Evolutionary conservation across 2,797 vertebrate species (phyloP).

Genomic region (Cebuella pygmaea): DNA sequence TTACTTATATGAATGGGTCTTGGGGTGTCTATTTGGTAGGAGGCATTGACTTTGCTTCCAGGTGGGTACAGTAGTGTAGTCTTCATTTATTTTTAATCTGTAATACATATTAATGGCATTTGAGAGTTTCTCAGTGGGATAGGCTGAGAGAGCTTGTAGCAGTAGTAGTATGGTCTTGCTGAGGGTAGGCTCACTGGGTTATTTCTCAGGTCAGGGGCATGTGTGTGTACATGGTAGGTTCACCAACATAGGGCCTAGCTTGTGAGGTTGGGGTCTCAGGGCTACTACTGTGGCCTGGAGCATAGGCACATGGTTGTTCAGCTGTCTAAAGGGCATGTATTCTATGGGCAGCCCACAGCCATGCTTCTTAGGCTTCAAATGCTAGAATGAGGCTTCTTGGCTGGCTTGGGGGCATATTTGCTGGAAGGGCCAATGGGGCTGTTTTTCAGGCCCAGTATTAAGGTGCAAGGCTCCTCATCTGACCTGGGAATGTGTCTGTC

Average conservation of each 20-base stretch:
- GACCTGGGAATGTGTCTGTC: no score
- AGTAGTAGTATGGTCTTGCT: neutral
- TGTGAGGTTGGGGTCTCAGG: neutral
- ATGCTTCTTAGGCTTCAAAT: neutral
- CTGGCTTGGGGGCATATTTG: neutral
- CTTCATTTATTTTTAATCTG: neutral
- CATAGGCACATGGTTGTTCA: neutral
- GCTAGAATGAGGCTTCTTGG: neutral
- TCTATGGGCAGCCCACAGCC: neutral
- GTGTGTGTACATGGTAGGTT: neutral
- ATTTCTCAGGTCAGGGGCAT: neutral
- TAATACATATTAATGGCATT: neutral
- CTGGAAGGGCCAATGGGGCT: neutral
- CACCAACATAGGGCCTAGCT: neutral
- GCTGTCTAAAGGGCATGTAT: neutral
- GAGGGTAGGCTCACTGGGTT: neutral
- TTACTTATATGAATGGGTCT: neutral
- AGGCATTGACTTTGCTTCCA: neutral
- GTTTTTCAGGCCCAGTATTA: neutral
- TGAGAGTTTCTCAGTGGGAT: neutral
- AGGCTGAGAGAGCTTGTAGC: neutral
- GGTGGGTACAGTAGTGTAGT: neutral
- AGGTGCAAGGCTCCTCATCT: neutral
- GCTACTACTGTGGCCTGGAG: neutral
- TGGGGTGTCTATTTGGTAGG: neutral